Evolutionary conservation across 1,140 invertebrate genomes (phyloP).

Genomic region (Metaphire vulgaris): DNA sequence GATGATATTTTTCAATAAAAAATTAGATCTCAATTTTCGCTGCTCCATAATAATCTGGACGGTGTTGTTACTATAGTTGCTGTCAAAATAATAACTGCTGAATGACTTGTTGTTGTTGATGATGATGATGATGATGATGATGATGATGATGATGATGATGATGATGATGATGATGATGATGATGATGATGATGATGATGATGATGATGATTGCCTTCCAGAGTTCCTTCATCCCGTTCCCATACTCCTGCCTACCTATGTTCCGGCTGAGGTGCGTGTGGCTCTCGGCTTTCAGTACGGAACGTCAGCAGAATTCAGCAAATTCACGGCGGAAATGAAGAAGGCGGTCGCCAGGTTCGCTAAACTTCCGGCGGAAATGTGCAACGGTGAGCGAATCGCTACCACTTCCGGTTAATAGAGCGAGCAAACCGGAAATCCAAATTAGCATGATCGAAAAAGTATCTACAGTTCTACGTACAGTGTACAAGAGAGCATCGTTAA

Average conservation of each 20-base stretch:
- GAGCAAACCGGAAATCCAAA: not conserved
- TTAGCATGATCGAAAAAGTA: not conserved
- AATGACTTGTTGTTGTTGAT: no score
- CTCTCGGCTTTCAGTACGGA: not conserved
- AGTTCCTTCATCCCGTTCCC: not conserved
- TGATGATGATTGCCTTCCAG: slow-evolving; percentile 13
- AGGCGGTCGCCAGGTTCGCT: not conserved
- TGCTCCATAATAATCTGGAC: no score
- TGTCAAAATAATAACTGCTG: no score
- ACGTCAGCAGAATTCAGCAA: slow-evolving; percentile 1
- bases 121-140: not conserved
- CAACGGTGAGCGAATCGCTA: not conserved
- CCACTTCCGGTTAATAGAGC: not conserved
- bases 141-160: slow-evolving; percentile 7
- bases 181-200: slow-evolving; percentile 29
- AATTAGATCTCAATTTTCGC: no score
- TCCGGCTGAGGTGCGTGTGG: slow-evolving; percentile 4
- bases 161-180: slow-evolving; percentile 30
- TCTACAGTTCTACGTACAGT: no score
- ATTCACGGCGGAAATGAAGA: not conserved
- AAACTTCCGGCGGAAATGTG: not conserved
- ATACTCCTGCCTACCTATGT: slow-evolving; percentile 6
- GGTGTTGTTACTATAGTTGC: no score
- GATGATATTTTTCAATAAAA: no score
- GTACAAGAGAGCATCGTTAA: no score